phyloP scores from a whole-genome alignment of 2,888 invertebrate species.

The Drosophila lutescens region DNA sequence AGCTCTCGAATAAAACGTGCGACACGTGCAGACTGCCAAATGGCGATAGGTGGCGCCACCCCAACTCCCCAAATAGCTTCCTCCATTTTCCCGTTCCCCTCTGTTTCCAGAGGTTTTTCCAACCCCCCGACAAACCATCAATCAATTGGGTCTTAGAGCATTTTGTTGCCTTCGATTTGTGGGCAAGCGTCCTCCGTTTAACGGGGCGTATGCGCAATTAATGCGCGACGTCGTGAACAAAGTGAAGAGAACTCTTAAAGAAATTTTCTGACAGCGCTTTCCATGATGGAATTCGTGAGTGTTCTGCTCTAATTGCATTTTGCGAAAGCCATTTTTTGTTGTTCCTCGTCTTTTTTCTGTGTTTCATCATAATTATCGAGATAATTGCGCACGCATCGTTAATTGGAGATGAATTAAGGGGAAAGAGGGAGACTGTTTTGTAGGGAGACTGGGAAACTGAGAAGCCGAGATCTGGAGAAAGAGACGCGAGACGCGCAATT shows the following conservation, averaged over 20 bases:
- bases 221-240: conserved; percentile 40
- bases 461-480: conserved; percentile 2
- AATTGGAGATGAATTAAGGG: conserved; percentile 43
- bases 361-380: conserved; percentile 46
- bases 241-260: conserved; percentile 34
- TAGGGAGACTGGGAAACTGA: conserved; percentile 3
- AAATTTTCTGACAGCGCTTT: conserved; percentile 28
- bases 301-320: conserved; percentile 55
- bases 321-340: conserved; percentile 37
- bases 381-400: conserved; percentile 57
- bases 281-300: conserved; percentile 32
- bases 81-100: background rate
- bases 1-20: conserved; percentile 10
- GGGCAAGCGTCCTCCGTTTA: conserved; percentile 28
- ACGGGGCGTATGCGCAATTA: conserved; percentile 64
- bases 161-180: conserved; percentile 38
- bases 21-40: conserved; percentile 46
- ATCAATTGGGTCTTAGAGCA: conserved; percentile 43
- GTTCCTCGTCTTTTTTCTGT: conserved; percentile 1
- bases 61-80: conserved; percentile 10
- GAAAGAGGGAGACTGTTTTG: background rate
- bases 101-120: too few relatives aligned
- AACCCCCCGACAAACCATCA: conserved; percentile 33
- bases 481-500: conserved; percentile 26
- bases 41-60: conserved; percentile 42